Conservation (phyloP, 2,888 invertebrate genomes). For the Netelia virgata region DNA sequence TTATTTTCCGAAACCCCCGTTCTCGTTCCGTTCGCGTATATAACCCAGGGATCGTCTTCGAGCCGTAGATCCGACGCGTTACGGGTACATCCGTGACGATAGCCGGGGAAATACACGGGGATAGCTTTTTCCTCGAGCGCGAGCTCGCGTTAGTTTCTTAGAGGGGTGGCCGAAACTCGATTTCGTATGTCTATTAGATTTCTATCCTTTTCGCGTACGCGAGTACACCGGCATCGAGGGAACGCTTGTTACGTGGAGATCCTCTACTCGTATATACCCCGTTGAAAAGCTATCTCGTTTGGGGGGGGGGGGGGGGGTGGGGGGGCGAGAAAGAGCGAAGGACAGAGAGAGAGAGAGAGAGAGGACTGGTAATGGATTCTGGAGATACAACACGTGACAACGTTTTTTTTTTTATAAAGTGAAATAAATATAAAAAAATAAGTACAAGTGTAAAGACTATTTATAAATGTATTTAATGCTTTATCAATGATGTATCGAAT, state of each 20-base stretch:
- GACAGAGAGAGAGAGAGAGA: too few relatives aligned
- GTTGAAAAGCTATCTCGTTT: constrained; percentile 66
- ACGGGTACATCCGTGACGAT: constrained; percentile 70
- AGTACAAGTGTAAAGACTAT: too few relatives aligned
- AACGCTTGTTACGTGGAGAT: constrained; percentile 47
- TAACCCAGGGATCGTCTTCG: constrained; percentile 31
- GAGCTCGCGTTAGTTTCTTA: constrained; percentile 75
- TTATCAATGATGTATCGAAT: too few relatives aligned
- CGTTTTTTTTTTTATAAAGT: constrained; percentile 3
- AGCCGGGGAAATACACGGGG: constrained; percentile 76
- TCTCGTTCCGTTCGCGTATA: constrained; percentile 17
- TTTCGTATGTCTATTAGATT: constrained; percentile 83
- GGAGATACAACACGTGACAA: constrained; percentile 55
- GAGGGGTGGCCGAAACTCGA: constrained; percentile 79
- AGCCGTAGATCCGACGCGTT: constrained; percentile 27
- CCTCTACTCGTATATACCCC: constrained; percentile 39
- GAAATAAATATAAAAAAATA: constrained; percentile 2
- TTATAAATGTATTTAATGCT: too few relatives aligned
- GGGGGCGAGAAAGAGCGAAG: constrained; percentile 32
- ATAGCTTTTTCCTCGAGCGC: constrained; percentile 71
- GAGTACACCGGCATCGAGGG: constrained; percentile 43
- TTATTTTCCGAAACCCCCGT: constrained; percentile 74
- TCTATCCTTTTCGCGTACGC: constrained; percentile 75
- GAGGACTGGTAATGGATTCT: constrained; percentile 23
- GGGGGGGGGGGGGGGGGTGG: constrained; percentile 43